Conservation (phyloP, 2,888 invertebrate genomes). For the Druceiella hillmani region DNA sequence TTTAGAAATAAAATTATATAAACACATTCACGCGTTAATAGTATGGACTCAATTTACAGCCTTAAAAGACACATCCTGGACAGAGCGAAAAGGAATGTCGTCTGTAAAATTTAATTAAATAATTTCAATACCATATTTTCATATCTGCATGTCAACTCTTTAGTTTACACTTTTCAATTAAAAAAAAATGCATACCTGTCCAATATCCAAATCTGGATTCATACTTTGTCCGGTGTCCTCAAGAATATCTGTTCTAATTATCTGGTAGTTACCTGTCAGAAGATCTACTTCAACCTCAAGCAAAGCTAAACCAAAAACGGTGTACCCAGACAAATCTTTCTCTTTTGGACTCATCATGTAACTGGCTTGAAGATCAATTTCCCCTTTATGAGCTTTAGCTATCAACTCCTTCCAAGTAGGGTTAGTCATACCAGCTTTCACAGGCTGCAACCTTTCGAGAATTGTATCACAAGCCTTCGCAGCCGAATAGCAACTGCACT, state of each 20-base stretch:
- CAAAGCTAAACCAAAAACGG: constrained; percentile 54
- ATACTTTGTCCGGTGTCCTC: constrained; percentile 65
- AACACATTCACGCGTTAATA: too few relatives aligned
- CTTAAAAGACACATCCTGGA: too few relatives aligned
- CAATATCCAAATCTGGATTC: constrained; percentile 62
- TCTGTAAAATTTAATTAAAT: too few relatives aligned
- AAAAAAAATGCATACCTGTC: constrained; percentile 43
- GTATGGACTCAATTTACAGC: too few relatives aligned
- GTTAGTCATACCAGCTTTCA: constrained; percentile 42
- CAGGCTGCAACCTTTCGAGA: constrained; percentile 50
- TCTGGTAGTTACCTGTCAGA: constrained; percentile 60
- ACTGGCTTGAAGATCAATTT: constrained; percentile 55
- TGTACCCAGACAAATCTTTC: constrained; percentile 45
- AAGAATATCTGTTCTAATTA: constrained; percentile 56
- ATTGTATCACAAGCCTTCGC: constrained; percentile 57
- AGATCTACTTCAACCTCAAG: constrained; percentile 65
- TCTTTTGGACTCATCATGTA: constrained; percentile 55
- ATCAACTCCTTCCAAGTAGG: constrained; percentile 57
- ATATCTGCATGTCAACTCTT: too few relatives aligned
- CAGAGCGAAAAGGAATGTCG: too few relatives aligned
- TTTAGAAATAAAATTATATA: too few relatives aligned
- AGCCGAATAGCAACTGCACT: constrained; percentile 51
- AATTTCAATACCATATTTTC: too few relatives aligned
- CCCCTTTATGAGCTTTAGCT: constrained; percentile 43
- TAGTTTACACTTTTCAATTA: too few relatives aligned